Percentiles rank a stretch among this genome's conserved stretches.
Conservation (phyloP, 2,113 vertebrate genomes). For the Xiphophorus maculatus region DNA sequence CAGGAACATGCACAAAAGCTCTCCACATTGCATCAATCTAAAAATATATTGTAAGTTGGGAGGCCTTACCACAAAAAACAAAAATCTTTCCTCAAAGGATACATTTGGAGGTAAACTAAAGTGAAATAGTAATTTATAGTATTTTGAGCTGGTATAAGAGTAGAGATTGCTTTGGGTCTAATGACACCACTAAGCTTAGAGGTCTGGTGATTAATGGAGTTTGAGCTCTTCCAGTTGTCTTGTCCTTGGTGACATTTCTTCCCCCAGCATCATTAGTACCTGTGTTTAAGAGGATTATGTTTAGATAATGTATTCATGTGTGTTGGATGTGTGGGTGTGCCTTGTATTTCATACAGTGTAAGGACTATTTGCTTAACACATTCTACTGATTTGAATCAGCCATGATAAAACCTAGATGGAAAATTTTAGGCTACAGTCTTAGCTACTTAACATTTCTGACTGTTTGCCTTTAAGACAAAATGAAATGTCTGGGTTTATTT, state of each 20-base stretch:
- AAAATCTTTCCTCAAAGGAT: neutral
- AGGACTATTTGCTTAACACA: too few species aligned
- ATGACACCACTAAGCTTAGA: constrained; percentile 36
- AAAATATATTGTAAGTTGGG: constrained; percentile 7
- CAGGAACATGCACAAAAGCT: constrained; percentile 25
- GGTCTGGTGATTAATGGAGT: constrained; percentile 59
- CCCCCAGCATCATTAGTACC: constrained; percentile 45
- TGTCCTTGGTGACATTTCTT: constrained; percentile 42
- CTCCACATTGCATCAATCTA: constrained; percentile 3
- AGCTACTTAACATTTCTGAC: too few species aligned
- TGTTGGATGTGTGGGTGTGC: constrained; percentile 9
- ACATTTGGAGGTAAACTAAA: neutral
- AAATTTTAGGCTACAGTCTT: too few species aligned
- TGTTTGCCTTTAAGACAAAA: too few species aligned
- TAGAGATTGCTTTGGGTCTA: constrained; percentile 2
- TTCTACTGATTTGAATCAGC: too few species aligned
- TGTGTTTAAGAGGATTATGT: constrained; percentile 29
- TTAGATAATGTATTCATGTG: constrained; percentile 24
- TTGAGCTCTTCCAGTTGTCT: constrained; percentile 37
- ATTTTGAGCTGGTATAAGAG: constrained; percentile 8
- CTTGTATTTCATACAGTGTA: neutral
- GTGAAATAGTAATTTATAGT: neutral
- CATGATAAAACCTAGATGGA: too few species aligned
- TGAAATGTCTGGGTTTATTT: too few species aligned
- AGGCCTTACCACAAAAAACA: neutral